These are phyloP conservation scores for Caprella mutica DNA, from an alignment of 2,888 invertebrate species.

Conservation along the genomic window DNA sequence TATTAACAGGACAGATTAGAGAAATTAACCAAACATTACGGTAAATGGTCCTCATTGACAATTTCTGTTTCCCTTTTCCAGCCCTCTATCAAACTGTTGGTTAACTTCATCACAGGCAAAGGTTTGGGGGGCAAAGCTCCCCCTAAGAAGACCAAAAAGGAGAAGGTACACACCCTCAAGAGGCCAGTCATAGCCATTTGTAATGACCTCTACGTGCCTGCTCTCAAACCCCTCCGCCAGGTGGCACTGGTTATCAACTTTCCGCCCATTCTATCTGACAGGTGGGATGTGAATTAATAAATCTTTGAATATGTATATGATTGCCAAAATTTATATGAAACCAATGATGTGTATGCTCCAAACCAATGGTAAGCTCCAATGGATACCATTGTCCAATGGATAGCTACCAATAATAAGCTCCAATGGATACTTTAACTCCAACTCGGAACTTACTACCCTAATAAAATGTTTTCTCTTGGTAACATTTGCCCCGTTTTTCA, in stretches of 20 bases:
- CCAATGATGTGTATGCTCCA: too few species aligned
- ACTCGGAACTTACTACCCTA: too few species aligned
- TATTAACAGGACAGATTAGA: neutral
- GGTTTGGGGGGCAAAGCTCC: conserved; percentile 25
- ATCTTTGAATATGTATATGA: too few species aligned
- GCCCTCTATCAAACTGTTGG: conserved; percentile 72
- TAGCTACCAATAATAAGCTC: too few species aligned
- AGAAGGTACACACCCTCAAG: conserved; percentile 51
- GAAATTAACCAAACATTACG: neutral
- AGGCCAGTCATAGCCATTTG: conserved; percentile 95
- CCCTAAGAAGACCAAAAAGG: conserved; percentile 42
- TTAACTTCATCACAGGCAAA: conserved; percentile 63
- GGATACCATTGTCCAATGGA: too few species aligned
- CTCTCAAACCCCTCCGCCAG: conserved; percentile 66
- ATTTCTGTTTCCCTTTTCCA: conserved; percentile 36
- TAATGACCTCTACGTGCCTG: conserved; percentile 82
- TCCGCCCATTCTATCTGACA: conserved; percentile 43
- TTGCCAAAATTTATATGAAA: too few species aligned
- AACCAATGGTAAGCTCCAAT: too few species aligned
- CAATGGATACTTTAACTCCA: too few species aligned
- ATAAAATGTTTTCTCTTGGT: too few species aligned
- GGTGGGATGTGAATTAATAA: too few species aligned
- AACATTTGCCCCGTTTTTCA: conserved; percentile 36
- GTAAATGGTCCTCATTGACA: neutral
- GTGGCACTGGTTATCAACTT: conserved; percentile 52